These are phyloP conservation scores for Bos indicus DNA, from an alignment of 2,113 vertebrate genomes.

Conservation along the genomic window DNA sequence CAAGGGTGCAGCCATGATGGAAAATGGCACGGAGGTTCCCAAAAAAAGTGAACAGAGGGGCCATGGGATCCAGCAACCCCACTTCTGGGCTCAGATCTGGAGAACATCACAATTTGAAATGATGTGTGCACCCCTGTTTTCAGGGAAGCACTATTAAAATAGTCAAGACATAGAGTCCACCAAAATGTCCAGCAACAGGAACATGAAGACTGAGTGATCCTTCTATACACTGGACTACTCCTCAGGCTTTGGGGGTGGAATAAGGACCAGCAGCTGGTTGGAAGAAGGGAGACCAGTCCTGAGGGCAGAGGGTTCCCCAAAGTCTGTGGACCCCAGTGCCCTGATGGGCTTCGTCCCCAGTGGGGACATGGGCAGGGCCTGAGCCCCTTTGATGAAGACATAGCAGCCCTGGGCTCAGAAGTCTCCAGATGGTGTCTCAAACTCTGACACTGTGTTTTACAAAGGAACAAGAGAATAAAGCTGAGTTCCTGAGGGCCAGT, in stretches of 20 bases:
- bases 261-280: not conserved
- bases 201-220: not conserved
- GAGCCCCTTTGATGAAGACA: not conserved
- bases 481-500: not conserved
- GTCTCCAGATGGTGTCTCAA: not conserved
- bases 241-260: not conserved
- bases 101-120: not conserved
- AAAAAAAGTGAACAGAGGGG: not conserved
- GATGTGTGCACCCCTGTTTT: not conserved
- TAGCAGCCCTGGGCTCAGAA: not conserved
- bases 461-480: not conserved
- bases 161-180: not conserved
- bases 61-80: not conserved
- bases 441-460: not conserved
- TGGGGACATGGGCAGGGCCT: not conserved
- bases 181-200: not conserved
- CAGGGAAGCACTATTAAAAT: not conserved
- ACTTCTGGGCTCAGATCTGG: not conserved
- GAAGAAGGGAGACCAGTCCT: not conserved
- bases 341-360: not conserved
- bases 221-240: not conserved
- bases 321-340: not conserved
- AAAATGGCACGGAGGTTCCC: fast-evolving
- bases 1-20: not conserved
- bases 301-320: not conserved